Evolutionary conservation across 2,888 invertebrate genomes (phyloP).

Genomic region (Boloria selene): DNA sequence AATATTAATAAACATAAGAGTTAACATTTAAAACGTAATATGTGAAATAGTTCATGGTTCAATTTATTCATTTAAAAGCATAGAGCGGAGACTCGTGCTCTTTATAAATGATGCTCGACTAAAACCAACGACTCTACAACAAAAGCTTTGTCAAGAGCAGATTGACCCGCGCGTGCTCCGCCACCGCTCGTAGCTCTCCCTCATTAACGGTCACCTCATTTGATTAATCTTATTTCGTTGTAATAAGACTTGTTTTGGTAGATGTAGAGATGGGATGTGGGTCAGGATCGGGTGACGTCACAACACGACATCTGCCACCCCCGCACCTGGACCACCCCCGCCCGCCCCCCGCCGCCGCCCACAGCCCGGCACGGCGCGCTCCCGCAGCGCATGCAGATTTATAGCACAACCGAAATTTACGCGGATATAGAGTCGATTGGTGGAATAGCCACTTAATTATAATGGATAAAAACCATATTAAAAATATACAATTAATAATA

Average conservation of each 20-base stretch:
- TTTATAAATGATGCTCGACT: conserved; percentile 30
- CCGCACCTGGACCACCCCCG: conserved; percentile 62
- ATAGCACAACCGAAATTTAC: conserved; percentile 46
- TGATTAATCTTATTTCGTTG: conserved; percentile 18
- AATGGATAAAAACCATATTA: too few relatives aligned
- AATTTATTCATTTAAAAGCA: not conserved
- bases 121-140: conserved; percentile 36
- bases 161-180: conserved; percentile 37
- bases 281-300: conserved; percentile 54
- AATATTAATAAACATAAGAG: too few relatives aligned
- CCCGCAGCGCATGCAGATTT: conserved; percentile 66
- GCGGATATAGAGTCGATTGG: conserved; percentile 26
- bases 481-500: too few relatives aligned
- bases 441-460: not conserved
- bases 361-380: conserved; percentile 34
- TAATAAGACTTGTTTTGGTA: conserved; percentile 32
- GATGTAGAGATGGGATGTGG: conserved; percentile 52
- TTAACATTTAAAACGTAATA: too few relatives aligned
- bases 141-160: conserved; percentile 50
- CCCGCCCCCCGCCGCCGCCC: conserved; percentile 32
- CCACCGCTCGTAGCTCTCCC: conserved; percentile 2
- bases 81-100: not conserved
- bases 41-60: too few relatives aligned
- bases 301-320: conserved; percentile 69
- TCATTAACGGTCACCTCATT: conserved; percentile 9